These are phyloP conservation scores for Apeira syringaria DNA, from an alignment of 2,888 invertebrate species.

Conservation along the genomic window DNA sequence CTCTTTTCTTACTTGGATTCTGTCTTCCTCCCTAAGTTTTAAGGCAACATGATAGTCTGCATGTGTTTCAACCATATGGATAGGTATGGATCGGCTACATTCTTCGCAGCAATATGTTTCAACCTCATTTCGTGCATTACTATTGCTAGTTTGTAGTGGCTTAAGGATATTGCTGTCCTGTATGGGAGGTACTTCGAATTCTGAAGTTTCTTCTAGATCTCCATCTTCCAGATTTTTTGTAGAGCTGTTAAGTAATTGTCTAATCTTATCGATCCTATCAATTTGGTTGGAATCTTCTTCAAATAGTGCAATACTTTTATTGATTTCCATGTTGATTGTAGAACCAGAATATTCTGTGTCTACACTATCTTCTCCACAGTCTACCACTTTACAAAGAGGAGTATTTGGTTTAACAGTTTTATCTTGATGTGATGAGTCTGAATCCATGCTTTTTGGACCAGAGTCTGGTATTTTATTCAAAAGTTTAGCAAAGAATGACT, in stretches of 20 bases:
- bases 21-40: constrained; percentile 84
- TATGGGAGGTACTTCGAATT: constrained; percentile 8
- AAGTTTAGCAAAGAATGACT: constrained; percentile 76
- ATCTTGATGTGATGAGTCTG: constrained; percentile 15
- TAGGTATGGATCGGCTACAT: constrained; percentile 85
- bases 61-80: constrained; percentile 86
- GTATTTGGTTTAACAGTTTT: constrained; percentile 39
- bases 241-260: constrained; percentile 55
- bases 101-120: constrained; percentile 81
- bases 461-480: constrained; percentile 40
- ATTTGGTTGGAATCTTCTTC: constrained; percentile 63
- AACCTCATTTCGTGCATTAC: constrained; percentile 2
- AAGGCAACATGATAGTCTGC: constrained; percentile 89
- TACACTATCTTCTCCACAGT: constrained; percentile 63
- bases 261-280: constrained; percentile 56
- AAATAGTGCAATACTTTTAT: constrained; percentile 71
- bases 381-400: constrained; percentile 51
- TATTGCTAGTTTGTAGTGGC: neutral
- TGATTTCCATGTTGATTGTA: constrained; percentile 75
- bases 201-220: constrained; percentile 13
- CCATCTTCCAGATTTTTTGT: constrained; percentile 30
- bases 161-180: constrained; percentile 11
- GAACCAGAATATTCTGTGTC: constrained; percentile 70
- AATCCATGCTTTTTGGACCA: constrained; percentile 26
- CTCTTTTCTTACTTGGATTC: constrained; percentile 53